Evolutionary conservation across 1,140 invertebrate species (phyloP), one percentile per base, ranked within the genome.

Genomic region (Diuraphis noxia): DNA sequence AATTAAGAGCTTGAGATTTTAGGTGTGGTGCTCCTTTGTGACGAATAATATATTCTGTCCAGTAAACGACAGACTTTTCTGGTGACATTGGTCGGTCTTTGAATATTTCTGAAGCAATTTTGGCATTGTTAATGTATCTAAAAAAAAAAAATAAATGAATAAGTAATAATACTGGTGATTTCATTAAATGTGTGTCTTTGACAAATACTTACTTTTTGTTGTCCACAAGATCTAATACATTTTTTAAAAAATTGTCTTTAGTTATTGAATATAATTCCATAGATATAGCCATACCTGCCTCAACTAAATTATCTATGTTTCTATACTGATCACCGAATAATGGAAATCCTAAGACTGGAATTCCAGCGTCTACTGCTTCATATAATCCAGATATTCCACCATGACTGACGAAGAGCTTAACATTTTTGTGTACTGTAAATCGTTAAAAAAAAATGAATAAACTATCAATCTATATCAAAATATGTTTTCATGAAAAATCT

Each of bases 1-100:
- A 52, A 52, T 52, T 41, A 21, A 92, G 79, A 5, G 92, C 92
- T 25, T 89, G 86, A 5, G 92, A 79, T 43, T 89, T 56, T 23
- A 93, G 52, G 56, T 93, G 93, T 88, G 95, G 95, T 8, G 96
- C 96, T 0, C 96, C 96, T 93, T 95, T 95, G 92, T 96, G 96
- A 82, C 96, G 94, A 4, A 96, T 93, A 3, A 96, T 96, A 92
- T 96, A 96, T 93, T 96, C 96, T 0, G 95, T 96, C 96, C 96
- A 96, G 93, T 96, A 96, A 34, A 96, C 94, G 2, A 96, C 96
- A 88, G 95, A 94, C 86, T 96, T 95, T 41, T 96, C 92, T 0
- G 96, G 96, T 21, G 95, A 95, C 92, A 96, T 95, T 85, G 95
- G 95, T 92, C 96, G 96, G 93, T 96, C 96, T 89, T 95, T 93